Percentiles rank a stretch among this genome's conserved stretches.
These are phyloP conservation scores for Mechanitis messenoides DNA, from an alignment of 2,888 invertebrate species.

Conservation along the genomic window DNA sequence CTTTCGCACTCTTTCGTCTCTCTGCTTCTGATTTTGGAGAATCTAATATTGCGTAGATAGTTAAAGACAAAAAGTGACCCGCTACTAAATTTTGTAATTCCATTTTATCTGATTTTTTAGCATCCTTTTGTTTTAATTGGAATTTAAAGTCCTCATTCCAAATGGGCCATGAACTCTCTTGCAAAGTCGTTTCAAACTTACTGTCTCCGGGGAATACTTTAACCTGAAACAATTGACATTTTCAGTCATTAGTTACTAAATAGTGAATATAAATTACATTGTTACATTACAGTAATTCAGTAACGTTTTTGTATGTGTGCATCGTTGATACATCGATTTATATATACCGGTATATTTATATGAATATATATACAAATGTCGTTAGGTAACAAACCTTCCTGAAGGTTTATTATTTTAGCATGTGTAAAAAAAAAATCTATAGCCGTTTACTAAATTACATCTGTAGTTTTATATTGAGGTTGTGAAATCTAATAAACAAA, in stretches of 20 bases:
- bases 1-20: slow-evolving; percentile 57
- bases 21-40: slow-evolving; percentile 65
- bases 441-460: no score
- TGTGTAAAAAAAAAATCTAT: no score
- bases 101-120: slow-evolving; percentile 62
- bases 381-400: no score
- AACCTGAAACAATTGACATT: slow-evolving; percentile 73
- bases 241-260: neutral
- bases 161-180: slow-evolving; percentile 86
- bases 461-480: no score
- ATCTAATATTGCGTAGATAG: slow-evolving; percentile 81
- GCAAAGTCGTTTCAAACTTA: slow-evolving; percentile 84
- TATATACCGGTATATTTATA: no score
- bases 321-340: no score
- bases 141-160: slow-evolving; percentile 88
- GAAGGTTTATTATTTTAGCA: no score
- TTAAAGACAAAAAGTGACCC: slow-evolving; percentile 81
- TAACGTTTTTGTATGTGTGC: no score
- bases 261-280: neutral
- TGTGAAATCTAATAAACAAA: no score
- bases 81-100: slow-evolving; percentile 77
- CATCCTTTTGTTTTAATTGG: slow-evolving; percentile 76
- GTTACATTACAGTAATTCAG: no score
- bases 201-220: slow-evolving; percentile 86
- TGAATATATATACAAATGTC: no score